Percentiles rank a stretch among this genome's conserved stretches.
These are phyloP conservation scores for Eumacrocentrus americanus DNA, from an alignment of 2,888 invertebrate species.

Conservation along the genomic window DNA sequence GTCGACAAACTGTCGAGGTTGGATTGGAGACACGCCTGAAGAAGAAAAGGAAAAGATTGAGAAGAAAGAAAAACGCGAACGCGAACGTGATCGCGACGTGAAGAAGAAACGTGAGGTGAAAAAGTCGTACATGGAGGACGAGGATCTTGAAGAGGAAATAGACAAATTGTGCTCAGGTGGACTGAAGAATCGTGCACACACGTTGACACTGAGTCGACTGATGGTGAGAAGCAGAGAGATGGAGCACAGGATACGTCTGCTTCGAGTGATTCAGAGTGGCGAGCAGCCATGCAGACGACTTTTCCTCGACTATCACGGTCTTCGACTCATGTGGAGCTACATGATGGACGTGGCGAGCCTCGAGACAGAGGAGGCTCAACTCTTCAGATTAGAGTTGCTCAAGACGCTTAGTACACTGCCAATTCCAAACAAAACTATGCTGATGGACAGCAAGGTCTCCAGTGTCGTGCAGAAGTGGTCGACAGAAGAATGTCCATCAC, in stretches of 20 bases:
- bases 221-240: conserved; percentile 91
- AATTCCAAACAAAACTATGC: conserved; percentile 90
- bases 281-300: conserved; percentile 83
- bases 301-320: conserved; percentile 92
- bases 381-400: conserved; percentile 69
- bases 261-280: conserved; percentile 79
- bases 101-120: conserved; percentile 54
- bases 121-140: conserved; percentile 60
- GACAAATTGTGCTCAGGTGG: conserved; percentile 78
- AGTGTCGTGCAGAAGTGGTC: conserved; percentile 87
- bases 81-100: conserved; percentile 47
- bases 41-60: conserved; percentile 70
- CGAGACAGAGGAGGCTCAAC: conserved; percentile 60
- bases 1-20: conserved; percentile 87
- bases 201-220: conserved; percentile 84
- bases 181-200: conserved; percentile 88
- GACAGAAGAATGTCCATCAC: conserved; percentile 52
- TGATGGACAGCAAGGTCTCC: conserved; percentile 90
- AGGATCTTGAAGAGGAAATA: conserved; percentile 88
- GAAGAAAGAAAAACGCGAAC: conserved; percentile 61
- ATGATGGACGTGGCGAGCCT: conserved; percentile 76
- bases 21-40: conserved; percentile 91
- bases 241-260: conserved; percentile 75
- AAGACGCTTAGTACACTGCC: conserved; percentile 84
- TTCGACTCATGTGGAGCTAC: conserved; percentile 90